Conservation (phyloP, 2,797 vertebrate species). For the Xyrichtys novacula region DNA sequence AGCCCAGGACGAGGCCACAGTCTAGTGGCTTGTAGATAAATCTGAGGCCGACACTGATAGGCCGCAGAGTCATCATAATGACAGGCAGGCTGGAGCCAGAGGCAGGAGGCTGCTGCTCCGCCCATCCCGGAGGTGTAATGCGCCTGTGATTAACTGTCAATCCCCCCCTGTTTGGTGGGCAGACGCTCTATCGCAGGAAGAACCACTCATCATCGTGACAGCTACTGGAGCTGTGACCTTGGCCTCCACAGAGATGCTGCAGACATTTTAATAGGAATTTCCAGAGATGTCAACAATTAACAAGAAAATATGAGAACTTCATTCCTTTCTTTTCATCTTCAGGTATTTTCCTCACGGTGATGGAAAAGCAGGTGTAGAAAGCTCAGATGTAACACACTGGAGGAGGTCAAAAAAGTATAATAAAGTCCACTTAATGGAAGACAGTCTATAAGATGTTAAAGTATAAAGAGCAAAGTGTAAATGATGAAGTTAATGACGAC, state of each 20-base stretch:
- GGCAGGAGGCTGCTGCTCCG: conserved; percentile 68
- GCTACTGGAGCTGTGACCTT: conserved; percentile 79
- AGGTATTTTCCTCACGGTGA: not conserved
- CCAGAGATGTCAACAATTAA: conserved; percentile 29
- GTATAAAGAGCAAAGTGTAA: not conserved
- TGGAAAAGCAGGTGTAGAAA: not conserved
- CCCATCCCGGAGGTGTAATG: conserved; percentile 81
- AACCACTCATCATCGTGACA: conserved; percentile 81
- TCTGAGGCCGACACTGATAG: conserved; percentile 73
- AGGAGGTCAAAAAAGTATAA: not conserved
- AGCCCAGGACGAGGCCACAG: conserved; percentile 63
- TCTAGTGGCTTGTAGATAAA: conserved; percentile 75
- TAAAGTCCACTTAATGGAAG: not conserved
- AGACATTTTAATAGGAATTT: conserved; percentile 26
- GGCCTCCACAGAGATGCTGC: conserved; percentile 43
- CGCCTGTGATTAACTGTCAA: conserved; percentile 86
- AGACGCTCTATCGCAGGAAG: conserved; percentile 76
- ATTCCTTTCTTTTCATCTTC: conserved; percentile 8
- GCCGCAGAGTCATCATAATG: conserved; percentile 72
- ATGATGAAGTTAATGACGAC: not conserved
- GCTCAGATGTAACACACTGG: not conserved
- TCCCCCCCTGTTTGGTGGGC: conserved; percentile 70
- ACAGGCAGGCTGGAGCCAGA: conserved; percentile 71
- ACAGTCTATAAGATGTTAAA: not conserved
- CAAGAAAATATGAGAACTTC: not conserved